Base-by-base conservation (phyloP, 2,113 vertebrate genomes). In the Crotalus helleri region DNA sequence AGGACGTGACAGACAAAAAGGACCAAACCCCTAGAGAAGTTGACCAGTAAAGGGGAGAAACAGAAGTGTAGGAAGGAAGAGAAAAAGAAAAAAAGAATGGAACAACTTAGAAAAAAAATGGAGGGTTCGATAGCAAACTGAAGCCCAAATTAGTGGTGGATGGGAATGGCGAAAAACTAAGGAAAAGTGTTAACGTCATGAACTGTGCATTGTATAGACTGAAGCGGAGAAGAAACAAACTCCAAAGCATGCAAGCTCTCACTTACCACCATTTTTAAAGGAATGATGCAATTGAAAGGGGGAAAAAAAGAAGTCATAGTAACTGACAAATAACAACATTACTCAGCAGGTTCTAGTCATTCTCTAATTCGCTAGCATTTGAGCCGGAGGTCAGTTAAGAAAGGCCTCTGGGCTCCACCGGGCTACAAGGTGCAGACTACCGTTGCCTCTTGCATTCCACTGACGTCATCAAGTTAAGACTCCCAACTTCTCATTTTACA, bases 231-330 rank as follows among this genome's bases (percentile, higher is more conserved):
- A 97, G 98, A 97, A 98, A 98, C 98, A 97, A 98, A 99, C 98
- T 99, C 98, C 97, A 98, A 98, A 98, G 97, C 99, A 99, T 99
- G 99, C 99, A 99, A 98, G 97, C 97, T 98, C 98, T 97, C 98
- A 99, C 99, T 99, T 99, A 99, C 99, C 99, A 99, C 98, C 98
- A 97, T 97, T 98, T 98, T 98, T 98, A 98, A 98, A 98, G 98
- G 98, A 98, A 98, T 98, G 99, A 98, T 98, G 98, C 98, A 98
- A 98, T 99, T 99, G 98, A 98, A 97, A 98, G 17, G 98, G 97
- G 96, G 97, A 97, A 98, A 97, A 98, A 98, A 98, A 98, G 97
- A 98, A 98, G 98, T 98, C 98, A 98, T 98, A 98, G 98, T 98
- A 98, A 99, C 98, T 97, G 98, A 98, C 98, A 98, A 97, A 95